A percentile compares a stretch with the other conserved stretches of the same genome.
These are phyloP conservation scores for Castor canadensis DNA, from an alignment of 2,113 vertebrate genomes.

Conservation along the genomic window DNA sequence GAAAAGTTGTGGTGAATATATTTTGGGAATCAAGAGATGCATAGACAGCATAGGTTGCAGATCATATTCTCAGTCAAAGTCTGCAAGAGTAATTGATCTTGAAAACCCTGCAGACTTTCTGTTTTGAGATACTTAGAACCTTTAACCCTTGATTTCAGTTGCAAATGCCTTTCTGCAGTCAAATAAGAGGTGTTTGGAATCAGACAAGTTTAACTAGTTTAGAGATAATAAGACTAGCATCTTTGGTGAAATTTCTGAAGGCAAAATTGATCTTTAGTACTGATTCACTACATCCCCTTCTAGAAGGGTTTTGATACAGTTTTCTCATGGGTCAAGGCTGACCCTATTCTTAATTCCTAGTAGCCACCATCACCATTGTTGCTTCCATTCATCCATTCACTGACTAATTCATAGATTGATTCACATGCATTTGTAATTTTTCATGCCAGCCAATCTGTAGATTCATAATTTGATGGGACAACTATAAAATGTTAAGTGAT, in stretches of 20 bases:
- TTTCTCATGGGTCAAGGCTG: background rate
- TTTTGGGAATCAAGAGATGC: background rate
- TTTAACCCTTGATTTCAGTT: background rate
- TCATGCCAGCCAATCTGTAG: background rate
- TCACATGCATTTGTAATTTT: background rate
- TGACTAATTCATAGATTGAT: background rate
- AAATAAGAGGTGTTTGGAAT: background rate
- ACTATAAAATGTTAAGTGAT: background rate
- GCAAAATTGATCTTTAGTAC: background rate
- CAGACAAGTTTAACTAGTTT: background rate
- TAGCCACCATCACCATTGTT: background rate
- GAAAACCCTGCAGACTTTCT: background rate
- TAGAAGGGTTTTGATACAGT: background rate
- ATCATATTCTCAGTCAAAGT: background rate
- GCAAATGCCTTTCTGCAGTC: background rate
- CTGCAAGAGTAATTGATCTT: background rate
- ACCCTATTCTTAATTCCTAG: background rate
- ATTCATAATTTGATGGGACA: background rate
- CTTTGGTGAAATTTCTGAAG: background rate
- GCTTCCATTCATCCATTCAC: slow-evolving; percentile 9
- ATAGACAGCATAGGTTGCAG: background rate
- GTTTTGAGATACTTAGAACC: background rate
- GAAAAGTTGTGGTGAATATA: background rate
- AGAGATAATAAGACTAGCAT: background rate
- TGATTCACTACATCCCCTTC: background rate